phyloP scores from a whole-genome alignment of 2,113 vertebrate genomes.

The Maccullochella peelii region DNA sequence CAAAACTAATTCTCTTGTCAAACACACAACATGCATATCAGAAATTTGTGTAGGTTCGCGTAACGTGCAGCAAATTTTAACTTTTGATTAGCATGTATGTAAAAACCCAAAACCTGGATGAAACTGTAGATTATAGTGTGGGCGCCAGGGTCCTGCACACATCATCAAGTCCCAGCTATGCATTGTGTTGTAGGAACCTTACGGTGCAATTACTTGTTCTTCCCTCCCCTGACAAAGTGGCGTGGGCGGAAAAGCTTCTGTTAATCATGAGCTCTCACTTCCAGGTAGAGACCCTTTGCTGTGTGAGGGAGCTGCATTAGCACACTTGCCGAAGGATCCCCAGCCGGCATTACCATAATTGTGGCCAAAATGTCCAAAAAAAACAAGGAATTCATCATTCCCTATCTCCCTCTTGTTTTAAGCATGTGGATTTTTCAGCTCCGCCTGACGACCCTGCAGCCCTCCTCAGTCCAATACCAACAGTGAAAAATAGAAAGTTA shows the following conservation, averaged over 20 bases:
- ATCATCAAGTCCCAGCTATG: slow-evolving; percentile 78
- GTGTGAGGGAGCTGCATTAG: slow-evolving; percentile 70
- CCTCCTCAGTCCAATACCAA: slow-evolving; percentile 31
- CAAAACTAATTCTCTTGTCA: neutral
- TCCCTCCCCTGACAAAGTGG: slow-evolving; percentile 73
- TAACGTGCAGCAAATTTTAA: slow-evolving; percentile 41
- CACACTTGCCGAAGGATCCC: slow-evolving; percentile 63
- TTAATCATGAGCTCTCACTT: slow-evolving; percentile 81
- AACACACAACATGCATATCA: neutral
- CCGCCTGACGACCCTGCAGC: slow-evolving; percentile 43
- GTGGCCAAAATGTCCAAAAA: slow-evolving; percentile 71
- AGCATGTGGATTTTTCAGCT: slow-evolving; percentile 52
- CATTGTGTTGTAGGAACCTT: slow-evolving; percentile 76
- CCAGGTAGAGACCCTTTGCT: slow-evolving; percentile 71
- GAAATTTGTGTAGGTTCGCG: slow-evolving; percentile 15
- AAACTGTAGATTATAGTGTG: slow-evolving; percentile 74
- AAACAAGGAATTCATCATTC: slow-evolving; percentile 54
- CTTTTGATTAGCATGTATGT: slow-evolving; percentile 31
- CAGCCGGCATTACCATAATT: slow-evolving; percentile 75
- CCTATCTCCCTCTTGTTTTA: slow-evolving; percentile 48
- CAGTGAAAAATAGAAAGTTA: slow-evolving; percentile 55
- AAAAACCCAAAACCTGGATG: neutral
- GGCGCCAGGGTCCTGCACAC: slow-evolving; percentile 74
- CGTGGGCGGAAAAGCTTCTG: slow-evolving; percentile 79
- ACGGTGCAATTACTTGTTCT: slow-evolving; percentile 79